Evolutionary conservation across 2,797 vertebrate species (phyloP), one percentile per base, ranked within the genome.

Genomic region (Carapus acus): DNA sequence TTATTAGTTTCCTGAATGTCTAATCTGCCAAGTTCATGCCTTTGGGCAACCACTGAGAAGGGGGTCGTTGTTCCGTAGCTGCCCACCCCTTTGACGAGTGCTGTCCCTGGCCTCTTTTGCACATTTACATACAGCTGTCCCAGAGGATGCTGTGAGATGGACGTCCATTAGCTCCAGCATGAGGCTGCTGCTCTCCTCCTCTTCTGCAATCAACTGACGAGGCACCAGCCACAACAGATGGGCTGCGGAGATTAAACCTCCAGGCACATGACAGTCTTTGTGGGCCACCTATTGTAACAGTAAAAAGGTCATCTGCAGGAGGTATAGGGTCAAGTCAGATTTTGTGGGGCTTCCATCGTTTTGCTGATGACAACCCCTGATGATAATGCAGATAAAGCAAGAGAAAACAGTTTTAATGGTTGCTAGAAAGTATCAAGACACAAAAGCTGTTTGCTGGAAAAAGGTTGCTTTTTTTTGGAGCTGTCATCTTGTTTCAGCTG

Each of bases 61-160:
- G 85, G 87, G 85, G 64, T 82, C 86, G 87, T 90, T 92, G 90
- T 91, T 92, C 87, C 64, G 67, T 49, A 71, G 68, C 81, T 89
- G 87, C 78, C 77, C 84, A 88, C 87, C 88, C 86, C 86, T 88
- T 89, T 88, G 89, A 90, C 85, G 86, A 86, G 86, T 84, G 90
- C 87, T 87, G 88, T 91, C 89, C 91, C 88, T 85, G 87, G 89
- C 90, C 78, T 88, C 90, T 91, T 67, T 67, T 77, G 73, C 92
- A 92, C 90, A 99, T 98, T 99, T 91, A 85, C 95, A 99, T 99
- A 99, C 96, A 98, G 96, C 96, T 97, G 95, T 91, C 88, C 84
- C 88, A 89, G 86, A 85, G 83, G 83, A 85, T 80, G 83, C 73
- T 72, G 73, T 61, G 69, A 89, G 88, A 88, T 79, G 85, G 86